Conservation (phyloP, 1,140 invertebrate species). For the Muscidifurax raptorellus region DNA sequence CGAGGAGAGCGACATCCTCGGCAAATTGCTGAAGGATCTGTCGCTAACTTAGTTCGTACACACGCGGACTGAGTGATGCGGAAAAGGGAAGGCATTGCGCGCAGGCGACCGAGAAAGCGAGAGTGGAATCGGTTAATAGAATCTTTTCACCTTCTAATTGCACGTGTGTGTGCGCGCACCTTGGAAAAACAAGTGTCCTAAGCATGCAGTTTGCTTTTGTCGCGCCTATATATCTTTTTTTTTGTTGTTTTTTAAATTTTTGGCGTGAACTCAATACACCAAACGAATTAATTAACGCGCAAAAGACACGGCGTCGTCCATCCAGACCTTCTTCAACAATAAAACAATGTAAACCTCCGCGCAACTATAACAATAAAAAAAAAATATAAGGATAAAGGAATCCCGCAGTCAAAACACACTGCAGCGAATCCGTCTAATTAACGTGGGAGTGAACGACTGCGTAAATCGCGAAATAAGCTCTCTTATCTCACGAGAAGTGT, state of each 20-base stretch:
- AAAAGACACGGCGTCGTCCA: too few species aligned
- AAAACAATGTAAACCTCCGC: neutral
- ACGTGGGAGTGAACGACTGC: slow-evolving; percentile 15
- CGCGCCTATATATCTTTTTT: neutral
- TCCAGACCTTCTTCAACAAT: neutral
- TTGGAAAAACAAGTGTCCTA: neutral
- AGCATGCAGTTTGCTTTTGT: neutral
- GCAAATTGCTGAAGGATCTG: neutral
- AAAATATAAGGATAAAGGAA: too few species aligned
- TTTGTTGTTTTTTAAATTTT: neutral
- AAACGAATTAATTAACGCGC: too few species aligned
- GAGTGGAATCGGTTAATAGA: slow-evolving; percentile 40
- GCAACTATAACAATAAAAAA: too few species aligned
- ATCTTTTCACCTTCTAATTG: slow-evolving; percentile 38
- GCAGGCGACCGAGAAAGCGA: slow-evolving; percentile 33
- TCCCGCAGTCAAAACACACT: neutral
- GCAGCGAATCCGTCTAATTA: neutral
- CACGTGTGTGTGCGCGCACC: too few species aligned
- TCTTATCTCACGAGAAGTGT: neutral
- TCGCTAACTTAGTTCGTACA: neutral
- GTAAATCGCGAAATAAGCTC: neutral
- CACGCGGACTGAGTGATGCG: neutral
- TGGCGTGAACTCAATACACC: too few species aligned
- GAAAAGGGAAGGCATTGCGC: too few species aligned
- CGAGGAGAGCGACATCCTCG: neutral